Evolutionary conservation across 53 echinoderm and acorn worm genomes (phyloP).

Genomic region (Zoroaster sp.): DNA sequence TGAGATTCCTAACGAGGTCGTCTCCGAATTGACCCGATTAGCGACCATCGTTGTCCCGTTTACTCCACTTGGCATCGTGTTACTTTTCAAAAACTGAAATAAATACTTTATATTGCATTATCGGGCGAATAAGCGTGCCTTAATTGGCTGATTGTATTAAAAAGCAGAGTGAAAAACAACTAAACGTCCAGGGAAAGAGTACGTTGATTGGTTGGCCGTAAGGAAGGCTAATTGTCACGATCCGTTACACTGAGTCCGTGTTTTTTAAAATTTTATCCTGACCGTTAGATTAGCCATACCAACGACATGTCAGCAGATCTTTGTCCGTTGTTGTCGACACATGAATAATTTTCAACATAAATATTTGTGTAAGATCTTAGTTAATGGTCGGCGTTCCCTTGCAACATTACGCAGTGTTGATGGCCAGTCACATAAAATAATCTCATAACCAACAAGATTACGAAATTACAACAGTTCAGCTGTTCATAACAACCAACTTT

Average conservation of each 20-base stretch:
- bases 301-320: neutral
- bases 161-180: neutral
- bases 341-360: neutral
- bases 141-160: conserved; percentile 16
- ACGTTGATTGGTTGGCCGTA: neutral
- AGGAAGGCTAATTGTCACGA: neutral
- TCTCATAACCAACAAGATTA: too few relatives aligned
- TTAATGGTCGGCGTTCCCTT: neutral
- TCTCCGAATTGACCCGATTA: neutral
- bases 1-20: neutral
- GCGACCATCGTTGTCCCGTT: neutral
- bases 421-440: too few relatives aligned
- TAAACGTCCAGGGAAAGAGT: neutral
- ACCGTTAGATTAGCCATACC: neutral
- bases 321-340: neutral
- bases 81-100: neutral
- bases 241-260: conserved; percentile 8
- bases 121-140: neutral
- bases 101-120: neutral
- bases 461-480: too few relatives aligned
- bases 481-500: too few relatives aligned
- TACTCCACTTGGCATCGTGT: neutral
- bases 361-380: neutral
- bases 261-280: neutral
- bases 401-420: neutral